Evolutionary conservation across 2,113 vertebrate species (phyloP).

Genomic region (Kobus ellipsiprymnus): DNA sequence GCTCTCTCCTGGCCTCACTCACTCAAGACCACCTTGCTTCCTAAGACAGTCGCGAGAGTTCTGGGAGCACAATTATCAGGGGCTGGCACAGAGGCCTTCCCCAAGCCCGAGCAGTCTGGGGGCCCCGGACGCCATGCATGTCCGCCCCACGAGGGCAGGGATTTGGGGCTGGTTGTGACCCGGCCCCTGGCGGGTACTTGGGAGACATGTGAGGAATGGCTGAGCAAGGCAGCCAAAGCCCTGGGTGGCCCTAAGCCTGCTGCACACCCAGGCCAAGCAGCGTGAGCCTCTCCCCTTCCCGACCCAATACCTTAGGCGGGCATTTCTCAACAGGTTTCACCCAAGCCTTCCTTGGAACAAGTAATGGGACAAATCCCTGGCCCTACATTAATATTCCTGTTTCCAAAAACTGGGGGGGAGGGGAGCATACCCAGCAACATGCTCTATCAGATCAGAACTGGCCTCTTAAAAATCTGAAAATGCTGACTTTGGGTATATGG

Average conservation of each 20-base stretch:
- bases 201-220: neutral
- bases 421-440: neutral
- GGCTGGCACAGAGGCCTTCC: neutral
- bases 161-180: neutral
- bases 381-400: neutral
- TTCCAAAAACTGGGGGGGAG: neutral
- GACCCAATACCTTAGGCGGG: neutral
- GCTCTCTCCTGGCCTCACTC: neutral
- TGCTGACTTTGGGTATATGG: neutral
- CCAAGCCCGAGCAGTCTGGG: neutral
- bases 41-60: neutral
- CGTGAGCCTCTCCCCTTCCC: neutral
- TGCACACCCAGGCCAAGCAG: neutral
- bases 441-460: neutral
- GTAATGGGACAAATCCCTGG: neutral
- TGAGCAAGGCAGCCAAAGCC: neutral
- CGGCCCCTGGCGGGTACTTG: accelerated
- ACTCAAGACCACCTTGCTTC: neutral
- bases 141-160: accelerated
- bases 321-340: slow-evolving; percentile 32
- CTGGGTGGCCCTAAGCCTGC: neutral
- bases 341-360: slow-evolving; percentile 19
- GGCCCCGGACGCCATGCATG: accelerated
- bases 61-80: accelerated
- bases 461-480: neutral